Conservation (phyloP, 2,113 vertebrate genomes). For the Triplophysa dalaica region DNA sequence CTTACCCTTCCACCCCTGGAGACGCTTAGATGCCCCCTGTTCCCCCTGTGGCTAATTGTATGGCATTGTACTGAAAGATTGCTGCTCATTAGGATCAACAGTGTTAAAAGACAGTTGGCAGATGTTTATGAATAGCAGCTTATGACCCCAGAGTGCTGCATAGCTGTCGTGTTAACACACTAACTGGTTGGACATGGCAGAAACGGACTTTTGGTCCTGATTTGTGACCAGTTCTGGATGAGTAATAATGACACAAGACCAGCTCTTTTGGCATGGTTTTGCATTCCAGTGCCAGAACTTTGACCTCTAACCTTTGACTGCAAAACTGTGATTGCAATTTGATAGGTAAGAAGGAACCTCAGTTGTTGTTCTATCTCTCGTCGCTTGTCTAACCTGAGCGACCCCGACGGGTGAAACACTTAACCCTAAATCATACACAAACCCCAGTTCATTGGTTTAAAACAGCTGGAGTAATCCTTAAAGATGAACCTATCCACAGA, state of each 20-base stretch:
- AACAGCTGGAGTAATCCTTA: not conserved
- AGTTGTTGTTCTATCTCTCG: slow-evolving; percentile 18
- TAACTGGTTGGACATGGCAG: not conserved
- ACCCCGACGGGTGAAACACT: slow-evolving; percentile 23
- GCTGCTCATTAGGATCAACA: slow-evolving; percentile 19
- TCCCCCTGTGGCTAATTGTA: slow-evolving; percentile 18
- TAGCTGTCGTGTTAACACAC: not conserved
- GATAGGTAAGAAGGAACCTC: slow-evolving; percentile 18
- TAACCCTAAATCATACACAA: slow-evolving; percentile 37
- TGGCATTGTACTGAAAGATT: not conserved
- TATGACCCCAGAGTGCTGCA: not conserved
- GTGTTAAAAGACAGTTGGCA: slow-evolving; percentile 16
- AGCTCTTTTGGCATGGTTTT: slow-evolving; percentile 6
- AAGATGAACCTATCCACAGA: no score
- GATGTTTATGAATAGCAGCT: not conserved
- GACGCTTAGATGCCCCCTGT: not conserved
- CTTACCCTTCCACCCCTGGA: slow-evolving; percentile 6
- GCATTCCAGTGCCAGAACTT: slow-evolving; percentile 12
- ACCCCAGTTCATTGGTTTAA: not conserved
- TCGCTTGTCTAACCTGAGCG: slow-evolving; percentile 13
- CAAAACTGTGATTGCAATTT: slow-evolving; percentile 33
- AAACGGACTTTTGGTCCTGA: not conserved
- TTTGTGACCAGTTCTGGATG: not conserved
- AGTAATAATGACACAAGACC: not conserved
- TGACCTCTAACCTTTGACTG: slow-evolving; percentile 37